phyloP scores from a whole-genome alignment of 2,888 invertebrate species.

The Schrankia costaestrigalis region DNA sequence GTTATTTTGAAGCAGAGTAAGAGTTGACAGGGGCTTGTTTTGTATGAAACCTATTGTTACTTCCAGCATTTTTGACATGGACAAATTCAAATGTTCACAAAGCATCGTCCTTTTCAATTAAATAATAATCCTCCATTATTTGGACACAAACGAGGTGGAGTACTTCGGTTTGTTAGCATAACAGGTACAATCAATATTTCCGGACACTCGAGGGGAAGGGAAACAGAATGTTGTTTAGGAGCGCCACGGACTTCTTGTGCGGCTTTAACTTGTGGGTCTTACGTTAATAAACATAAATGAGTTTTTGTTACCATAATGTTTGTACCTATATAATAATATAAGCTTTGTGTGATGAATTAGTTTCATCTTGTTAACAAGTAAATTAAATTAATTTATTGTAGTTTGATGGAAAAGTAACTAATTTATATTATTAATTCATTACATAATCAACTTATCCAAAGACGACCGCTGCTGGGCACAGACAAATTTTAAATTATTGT shows the following conservation, averaged over 20 bases:
- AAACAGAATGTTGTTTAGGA: slow-evolving; percentile 48
- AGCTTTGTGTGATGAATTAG: too few relatives aligned
- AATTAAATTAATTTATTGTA: too few relatives aligned
- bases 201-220: slow-evolving; percentile 40
- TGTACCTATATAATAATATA: too few relatives aligned
- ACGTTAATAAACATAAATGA: too few relatives aligned
- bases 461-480: too few relatives aligned
- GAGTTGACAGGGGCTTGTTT: not conserved
- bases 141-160: slow-evolving; percentile 22
- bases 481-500: too few relatives aligned
- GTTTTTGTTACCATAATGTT: too few relatives aligned
- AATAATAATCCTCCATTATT: slow-evolving; percentile 39
- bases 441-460: too few relatives aligned
- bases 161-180: slow-evolving; percentile 38
- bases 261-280: too few relatives aligned
- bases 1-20: not conserved
- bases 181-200: slow-evolving; percentile 66
- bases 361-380: too few relatives aligned
- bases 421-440: too few relatives aligned
- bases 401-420: too few relatives aligned
- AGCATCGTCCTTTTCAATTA: slow-evolving; percentile 30
- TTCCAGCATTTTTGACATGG: slow-evolving; percentile 8
- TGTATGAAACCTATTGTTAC: slow-evolving; percentile 10
- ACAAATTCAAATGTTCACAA: slow-evolving; percentile 12
- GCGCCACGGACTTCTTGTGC: slow-evolving; percentile 38